These are phyloP conservation scores for Fregata magnificens DNA, from an alignment of 2,113 vertebrate genomes.

Conservation along the genomic window DNA sequence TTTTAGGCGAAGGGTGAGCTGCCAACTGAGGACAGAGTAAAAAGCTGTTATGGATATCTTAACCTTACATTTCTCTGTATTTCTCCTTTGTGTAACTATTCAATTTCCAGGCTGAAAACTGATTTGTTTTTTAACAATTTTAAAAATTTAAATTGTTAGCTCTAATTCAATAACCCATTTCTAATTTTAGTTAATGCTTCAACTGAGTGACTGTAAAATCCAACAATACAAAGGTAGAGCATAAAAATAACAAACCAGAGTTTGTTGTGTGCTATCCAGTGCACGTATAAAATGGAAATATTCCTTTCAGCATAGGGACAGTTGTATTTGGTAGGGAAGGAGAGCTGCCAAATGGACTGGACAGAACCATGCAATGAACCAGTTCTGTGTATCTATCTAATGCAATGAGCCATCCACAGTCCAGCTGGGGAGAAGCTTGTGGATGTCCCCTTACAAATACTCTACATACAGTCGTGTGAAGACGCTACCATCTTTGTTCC, in stretches of 20 bases:
- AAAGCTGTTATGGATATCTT: background rate
- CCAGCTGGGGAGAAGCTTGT: background rate
- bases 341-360: background rate
- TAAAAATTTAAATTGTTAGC: background rate
- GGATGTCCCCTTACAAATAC: background rate
- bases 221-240: background rate
- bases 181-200: background rate
- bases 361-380: background rate
- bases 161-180: background rate
- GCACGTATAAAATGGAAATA: background rate
- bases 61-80: background rate
- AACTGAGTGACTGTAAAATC: background rate
- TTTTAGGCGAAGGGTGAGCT: background rate
- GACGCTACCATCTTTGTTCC: background rate
- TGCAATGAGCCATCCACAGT: background rate
- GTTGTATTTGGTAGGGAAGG: background rate
- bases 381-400: background rate
- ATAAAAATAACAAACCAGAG: background rate
- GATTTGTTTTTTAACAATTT: background rate
- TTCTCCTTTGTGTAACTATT: background rate
- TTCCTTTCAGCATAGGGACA: background rate
- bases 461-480: background rate
- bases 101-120: background rate
- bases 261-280: background rate
- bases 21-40: background rate